Conservation (phyloP, 2,797 vertebrate species). For the Helostoma temminkii region DNA sequence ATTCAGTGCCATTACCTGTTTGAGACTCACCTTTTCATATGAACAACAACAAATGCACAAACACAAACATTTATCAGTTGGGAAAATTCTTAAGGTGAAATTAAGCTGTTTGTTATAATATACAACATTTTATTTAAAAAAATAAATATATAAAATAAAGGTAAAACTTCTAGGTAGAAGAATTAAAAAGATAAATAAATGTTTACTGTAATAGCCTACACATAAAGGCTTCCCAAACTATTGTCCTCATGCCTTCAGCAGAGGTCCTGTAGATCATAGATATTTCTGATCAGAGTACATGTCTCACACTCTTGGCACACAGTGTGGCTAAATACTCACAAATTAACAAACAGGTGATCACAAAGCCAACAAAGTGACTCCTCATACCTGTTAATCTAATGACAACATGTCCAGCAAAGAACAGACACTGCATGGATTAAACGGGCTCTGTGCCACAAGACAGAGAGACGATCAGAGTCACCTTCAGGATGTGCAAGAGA, state of each 20-base stretch:
- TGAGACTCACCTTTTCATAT: neutral
- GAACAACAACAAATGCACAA: neutral
- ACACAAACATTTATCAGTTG: too few relatives aligned
- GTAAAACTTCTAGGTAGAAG: neutral
- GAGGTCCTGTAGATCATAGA: constrained; percentile 46
- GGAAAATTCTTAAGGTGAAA: too few relatives aligned
- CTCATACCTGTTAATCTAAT: constrained; percentile 79
- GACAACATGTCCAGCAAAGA: constrained; percentile 66
- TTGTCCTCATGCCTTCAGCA: constrained; percentile 28
- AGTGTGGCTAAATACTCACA: constrained; percentile 66
- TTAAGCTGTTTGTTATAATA: too few relatives aligned
- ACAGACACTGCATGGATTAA: constrained; percentile 64
- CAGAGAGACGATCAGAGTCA: constrained; percentile 63
- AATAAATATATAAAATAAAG: neutral
- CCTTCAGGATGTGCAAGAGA: constrained; percentile 79
- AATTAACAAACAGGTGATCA: constrained; percentile 81
- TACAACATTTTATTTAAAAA: too few relatives aligned
- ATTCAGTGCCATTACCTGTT: too few relatives aligned
- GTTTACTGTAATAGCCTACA: too few relatives aligned
- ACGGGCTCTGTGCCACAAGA: constrained; percentile 61
- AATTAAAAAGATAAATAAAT: too few relatives aligned
- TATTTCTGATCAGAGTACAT: constrained; percentile 34
- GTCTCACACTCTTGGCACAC: constrained; percentile 48
- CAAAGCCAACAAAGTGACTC: constrained; percentile 67
- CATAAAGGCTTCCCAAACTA: neutral